Evolutionary conservation across 2,888 invertebrate genomes (phyloP).

Genomic region (Eupithecia insigniata): DNA sequence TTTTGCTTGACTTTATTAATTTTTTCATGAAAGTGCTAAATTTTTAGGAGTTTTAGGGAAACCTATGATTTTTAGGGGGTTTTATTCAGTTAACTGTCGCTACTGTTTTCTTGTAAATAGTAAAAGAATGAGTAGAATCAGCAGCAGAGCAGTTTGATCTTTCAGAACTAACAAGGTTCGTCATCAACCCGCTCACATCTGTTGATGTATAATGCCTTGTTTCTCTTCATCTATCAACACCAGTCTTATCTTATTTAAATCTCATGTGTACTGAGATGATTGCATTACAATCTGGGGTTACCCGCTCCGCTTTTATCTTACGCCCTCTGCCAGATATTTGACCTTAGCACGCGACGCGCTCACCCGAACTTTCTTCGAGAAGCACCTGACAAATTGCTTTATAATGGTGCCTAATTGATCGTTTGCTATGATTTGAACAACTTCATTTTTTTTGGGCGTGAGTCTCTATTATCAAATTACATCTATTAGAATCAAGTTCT

Average conservation of each 20-base stretch:
- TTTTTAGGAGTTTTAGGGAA: background rate
- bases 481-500: slow-evolving; percentile 34
- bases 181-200: background rate
- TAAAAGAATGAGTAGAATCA: background rate
- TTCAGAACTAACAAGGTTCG: background rate
- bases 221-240: background rate
- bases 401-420: slow-evolving; percentile 72
- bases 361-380: slow-evolving; percentile 60
- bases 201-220: background rate
- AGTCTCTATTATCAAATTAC: slow-evolving; percentile 34
- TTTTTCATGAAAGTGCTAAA: background rate
- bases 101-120: background rate
- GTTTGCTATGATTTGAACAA: slow-evolving; percentile 55
- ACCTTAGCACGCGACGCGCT: slow-evolving; percentile 60
- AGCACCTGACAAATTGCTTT: slow-evolving; percentile 69
- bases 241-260: background rate
- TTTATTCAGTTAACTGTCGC: background rate
- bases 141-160: background rate
- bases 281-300: background rate
- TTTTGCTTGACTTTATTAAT: background rate
- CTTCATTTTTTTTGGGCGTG: slow-evolving; percentile 40
- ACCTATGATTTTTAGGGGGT: background rate
- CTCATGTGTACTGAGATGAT: background rate
- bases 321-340: slow-evolving; percentile 48
- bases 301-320: slow-evolving; percentile 14